Conservation (phyloP, 2,113 vertebrate genomes). For the Recurvirostra avosetta region DNA sequence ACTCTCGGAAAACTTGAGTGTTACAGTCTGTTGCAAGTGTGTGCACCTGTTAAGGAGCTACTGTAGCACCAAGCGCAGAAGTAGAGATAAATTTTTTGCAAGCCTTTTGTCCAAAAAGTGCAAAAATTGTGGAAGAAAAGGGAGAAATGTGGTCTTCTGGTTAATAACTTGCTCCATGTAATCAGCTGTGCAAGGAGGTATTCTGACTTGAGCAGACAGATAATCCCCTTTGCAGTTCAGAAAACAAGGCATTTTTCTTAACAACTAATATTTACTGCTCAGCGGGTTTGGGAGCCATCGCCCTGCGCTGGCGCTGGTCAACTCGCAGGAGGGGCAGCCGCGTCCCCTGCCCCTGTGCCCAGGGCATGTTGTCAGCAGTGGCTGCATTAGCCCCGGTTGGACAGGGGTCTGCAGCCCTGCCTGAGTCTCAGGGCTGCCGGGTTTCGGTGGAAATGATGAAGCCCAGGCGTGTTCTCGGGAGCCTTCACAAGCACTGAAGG, state of each 20-base stretch:
- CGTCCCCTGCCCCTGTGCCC: neutral
- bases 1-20: neutral
- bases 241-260: neutral
- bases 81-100: neutral
- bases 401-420: neutral
- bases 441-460: neutral
- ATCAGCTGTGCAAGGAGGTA: neutral
- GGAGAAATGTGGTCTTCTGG: neutral
- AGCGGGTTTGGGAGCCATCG: neutral
- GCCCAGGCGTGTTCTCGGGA: neutral
- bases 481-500: neutral
- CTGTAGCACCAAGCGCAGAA: rapidly evolving
- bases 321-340: neutral
- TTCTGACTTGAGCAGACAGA: neutral
- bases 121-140: neutral
- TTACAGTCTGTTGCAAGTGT: neutral
- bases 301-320: neutral
- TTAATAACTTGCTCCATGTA: neutral
- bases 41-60: neutral
- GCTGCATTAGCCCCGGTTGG: neutral
- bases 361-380: neutral
- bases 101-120: neutral
- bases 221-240: too few relatives aligned
- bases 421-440: neutral
- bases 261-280: neutral